Percentiles rank a stretch among this genome's conserved stretches.
Conservation (phyloP, 2,113 vertebrate species). For the Atherinomorus stipes region DNA sequence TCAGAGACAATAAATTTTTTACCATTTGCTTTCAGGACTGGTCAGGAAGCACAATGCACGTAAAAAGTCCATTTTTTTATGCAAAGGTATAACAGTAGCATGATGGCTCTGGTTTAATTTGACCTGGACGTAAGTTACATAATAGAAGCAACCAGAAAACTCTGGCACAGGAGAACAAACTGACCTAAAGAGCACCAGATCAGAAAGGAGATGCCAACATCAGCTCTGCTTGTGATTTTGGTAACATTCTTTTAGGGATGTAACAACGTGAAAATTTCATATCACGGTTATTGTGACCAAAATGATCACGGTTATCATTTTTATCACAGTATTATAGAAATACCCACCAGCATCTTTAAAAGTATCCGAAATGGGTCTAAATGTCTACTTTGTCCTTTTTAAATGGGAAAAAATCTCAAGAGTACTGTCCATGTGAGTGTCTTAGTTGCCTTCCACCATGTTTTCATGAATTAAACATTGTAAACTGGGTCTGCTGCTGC, state of each 20-base stretch:
- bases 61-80: slow-evolving; percentile 2
- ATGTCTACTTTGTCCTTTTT: too few relatives aligned
- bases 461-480: too few relatives aligned
- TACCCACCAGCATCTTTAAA: too few relatives aligned
- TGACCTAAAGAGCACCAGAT: not conserved
- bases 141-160: slow-evolving; percentile 32
- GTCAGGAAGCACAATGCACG: slow-evolving; percentile 5
- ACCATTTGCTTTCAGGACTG: slow-evolving; percentile 21
- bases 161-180: slow-evolving; percentile 20
- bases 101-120: slow-evolving; percentile 50
- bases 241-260: not conserved
- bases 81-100: slow-evolving; percentile 18
- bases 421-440: too few relatives aligned
- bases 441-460: too few relatives aligned
- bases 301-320: too few relatives aligned
- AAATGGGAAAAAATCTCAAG: too few relatives aligned
- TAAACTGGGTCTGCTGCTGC: too few relatives aligned
- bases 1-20: slow-evolving; percentile 24
- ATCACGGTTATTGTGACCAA: too few relatives aligned
- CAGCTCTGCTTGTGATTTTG: slow-evolving; percentile 42
- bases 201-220: slow-evolving; percentile 12
- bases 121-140: slow-evolving; percentile 28
- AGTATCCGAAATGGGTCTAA: too few relatives aligned
- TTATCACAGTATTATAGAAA: too few relatives aligned
- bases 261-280: too few relatives aligned